phyloP scores from a whole-genome alignment of 2,888 invertebrate species.

The Lordiphosa fenestrarum region DNA sequence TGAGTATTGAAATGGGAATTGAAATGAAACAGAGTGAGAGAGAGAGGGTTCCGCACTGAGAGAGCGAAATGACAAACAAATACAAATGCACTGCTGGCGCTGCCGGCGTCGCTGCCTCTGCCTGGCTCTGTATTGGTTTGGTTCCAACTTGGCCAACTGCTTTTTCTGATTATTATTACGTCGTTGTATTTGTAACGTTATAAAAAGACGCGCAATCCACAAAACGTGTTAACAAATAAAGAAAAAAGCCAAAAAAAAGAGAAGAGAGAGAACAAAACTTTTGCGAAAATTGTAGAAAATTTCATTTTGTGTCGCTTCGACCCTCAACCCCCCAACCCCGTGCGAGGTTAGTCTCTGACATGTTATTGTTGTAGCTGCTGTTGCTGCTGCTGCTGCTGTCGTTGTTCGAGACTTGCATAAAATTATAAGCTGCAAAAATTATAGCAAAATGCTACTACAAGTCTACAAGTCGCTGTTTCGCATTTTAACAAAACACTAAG shows the following conservation, averaged over 20 bases:
- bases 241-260: slow-evolving; percentile 15
- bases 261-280: slow-evolving; percentile 16
- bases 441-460: slow-evolving; percentile 44
- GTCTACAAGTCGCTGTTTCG: slow-evolving; percentile 22
- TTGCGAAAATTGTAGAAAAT: slow-evolving; percentile 21
- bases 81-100: slow-evolving; percentile 51
- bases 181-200: slow-evolving; percentile 38
- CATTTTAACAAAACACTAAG: background rate
- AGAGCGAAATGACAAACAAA: slow-evolving; percentile 53
- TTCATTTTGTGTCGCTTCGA: slow-evolving; percentile 19
- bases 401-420: slow-evolving; percentile 40
- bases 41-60: slow-evolving; percentile 16
- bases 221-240: slow-evolving; percentile 40
- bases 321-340: slow-evolving; percentile 2
- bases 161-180: slow-evolving; percentile 32
- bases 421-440: slow-evolving; percentile 48
- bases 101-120: slow-evolving; percentile 20
- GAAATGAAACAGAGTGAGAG: slow-evolving; percentile 38
- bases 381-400: slow-evolving; percentile 11
- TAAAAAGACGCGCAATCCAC: slow-evolving; percentile 49
- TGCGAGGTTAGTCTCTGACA: slow-evolving; percentile 30
- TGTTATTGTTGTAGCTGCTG: slow-evolving; percentile 15
- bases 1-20: slow-evolving; percentile 56
- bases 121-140: slow-evolving; percentile 30
- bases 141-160: slow-evolving; percentile 4